Percentiles rank a stretch among this genome's conserved stretches.
phyloP scores from a whole-genome alignment of 53 echinoderm and acorn worm genomes.

The Hippasteria phrygiana region DNA sequence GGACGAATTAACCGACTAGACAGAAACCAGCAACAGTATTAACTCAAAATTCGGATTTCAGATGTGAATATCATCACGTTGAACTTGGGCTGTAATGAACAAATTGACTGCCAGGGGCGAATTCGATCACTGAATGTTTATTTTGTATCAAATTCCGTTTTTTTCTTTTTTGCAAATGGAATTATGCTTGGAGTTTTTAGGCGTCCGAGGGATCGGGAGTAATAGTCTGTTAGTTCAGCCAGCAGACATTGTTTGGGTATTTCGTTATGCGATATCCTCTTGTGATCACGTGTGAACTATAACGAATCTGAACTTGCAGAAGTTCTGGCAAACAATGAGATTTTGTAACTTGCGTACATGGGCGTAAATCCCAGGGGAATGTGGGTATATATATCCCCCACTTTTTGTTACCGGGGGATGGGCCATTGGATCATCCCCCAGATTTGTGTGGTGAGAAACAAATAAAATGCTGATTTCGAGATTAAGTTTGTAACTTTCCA shows the following conservation, averaged over 20 bases:
- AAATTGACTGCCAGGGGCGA: background rate
- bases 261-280: background rate
- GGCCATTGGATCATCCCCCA: too few species aligned
- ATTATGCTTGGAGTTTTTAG: background rate
- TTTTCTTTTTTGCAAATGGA: background rate
- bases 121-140: background rate
- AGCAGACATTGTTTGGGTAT: background rate
- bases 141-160: background rate
- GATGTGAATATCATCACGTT: background rate
- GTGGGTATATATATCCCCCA: too few species aligned
- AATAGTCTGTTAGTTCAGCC: background rate
- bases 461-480: too few species aligned
- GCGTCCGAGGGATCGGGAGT: too few species aligned
- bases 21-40: background rate
- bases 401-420: too few species aligned
- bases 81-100: background rate
- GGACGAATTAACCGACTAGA: too few species aligned
- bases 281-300: background rate
- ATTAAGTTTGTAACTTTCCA: too few species aligned
- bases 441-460: too few species aligned
- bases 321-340: too few species aligned
- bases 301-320: too few species aligned
- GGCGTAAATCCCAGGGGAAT: too few species aligned
- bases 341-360: too few species aligned
- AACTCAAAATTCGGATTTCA: background rate